phyloP scores from a whole-genome alignment of 2,888 invertebrate genomes.

The Thymelicus lineola region DNA sequence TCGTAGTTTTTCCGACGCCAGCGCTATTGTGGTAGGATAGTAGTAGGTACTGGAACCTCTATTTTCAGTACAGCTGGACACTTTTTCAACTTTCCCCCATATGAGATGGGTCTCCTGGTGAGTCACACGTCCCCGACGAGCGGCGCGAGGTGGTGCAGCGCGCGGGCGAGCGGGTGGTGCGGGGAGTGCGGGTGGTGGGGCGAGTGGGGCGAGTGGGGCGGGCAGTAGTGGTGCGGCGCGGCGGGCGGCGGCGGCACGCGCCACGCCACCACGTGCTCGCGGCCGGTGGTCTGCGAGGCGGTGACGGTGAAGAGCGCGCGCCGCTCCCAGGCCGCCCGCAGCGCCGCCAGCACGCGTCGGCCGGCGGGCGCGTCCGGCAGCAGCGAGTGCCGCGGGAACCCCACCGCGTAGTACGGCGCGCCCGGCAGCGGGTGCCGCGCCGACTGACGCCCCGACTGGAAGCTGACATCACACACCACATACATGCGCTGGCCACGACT shows the following conservation, averaged over 20 bases:
- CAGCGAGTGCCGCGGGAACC: slow-evolving; percentile 93
- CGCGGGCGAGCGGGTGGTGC: slow-evolving; percentile 44
- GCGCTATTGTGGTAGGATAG: too few species aligned
- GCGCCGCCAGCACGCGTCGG: slow-evolving; percentile 88
- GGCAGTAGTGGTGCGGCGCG: slow-evolving; percentile 52
- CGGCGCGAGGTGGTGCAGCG: slow-evolving; percentile 47
- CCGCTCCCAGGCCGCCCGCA: slow-evolving; percentile 93
- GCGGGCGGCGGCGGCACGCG: slow-evolving; percentile 72
- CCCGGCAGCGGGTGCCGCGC: slow-evolving; percentile 92
- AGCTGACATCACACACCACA: slow-evolving; percentile 77
- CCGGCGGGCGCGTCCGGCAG: slow-evolving; percentile 94
- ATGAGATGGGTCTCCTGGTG: too few species aligned
- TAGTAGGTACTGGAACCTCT: too few species aligned
- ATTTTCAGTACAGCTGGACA: too few species aligned
- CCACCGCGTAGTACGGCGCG: slow-evolving; percentile 94
- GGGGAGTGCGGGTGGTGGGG: slow-evolving; percentile 49
- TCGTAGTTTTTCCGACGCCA: too few species aligned
- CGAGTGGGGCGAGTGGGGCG: slow-evolving; percentile 48
- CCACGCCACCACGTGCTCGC: slow-evolving; percentile 97
- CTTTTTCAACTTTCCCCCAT: too few species aligned
- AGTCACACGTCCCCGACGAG: slow-evolving; percentile 25
- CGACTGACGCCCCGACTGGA: slow-evolving; percentile 94
- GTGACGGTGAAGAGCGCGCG: slow-evolving; percentile 94
- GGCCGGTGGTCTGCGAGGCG: slow-evolving; percentile 94
- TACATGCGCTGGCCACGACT: too few species aligned